Base-by-base conservation (phyloP, 2,888 invertebrate species). In the Hyposoter dolosus region DNA sequence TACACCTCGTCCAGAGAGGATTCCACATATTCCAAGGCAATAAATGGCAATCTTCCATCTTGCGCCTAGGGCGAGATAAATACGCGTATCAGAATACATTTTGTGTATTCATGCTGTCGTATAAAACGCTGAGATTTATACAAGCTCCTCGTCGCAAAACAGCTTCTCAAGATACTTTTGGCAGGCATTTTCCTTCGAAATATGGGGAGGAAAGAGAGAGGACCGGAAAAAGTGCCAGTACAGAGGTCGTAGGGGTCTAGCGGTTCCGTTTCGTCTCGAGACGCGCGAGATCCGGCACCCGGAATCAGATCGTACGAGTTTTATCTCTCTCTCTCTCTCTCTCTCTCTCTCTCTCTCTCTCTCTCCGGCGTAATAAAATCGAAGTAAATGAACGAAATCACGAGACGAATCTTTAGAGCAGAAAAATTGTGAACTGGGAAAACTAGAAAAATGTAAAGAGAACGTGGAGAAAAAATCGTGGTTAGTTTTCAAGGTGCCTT, bases 1-100 rank as follows among this genome's bases (percentile, higher is more conserved):
- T 86, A 87, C 89, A 89, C 89, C 89, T 89, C 87, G 89, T 88
- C 86, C 87, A 84, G 81, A 83, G 79, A 82, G 77, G 86, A 88
- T 85, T 87, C 83, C 88, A 89, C 89, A 89, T 89, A 89, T 89
- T 89, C 86, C 86, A 74, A 77, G 87, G 88, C 89, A 88, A 89
- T 89, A 89, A 89, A 89, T 89, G 89, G 89, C 89, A 89, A 89
- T 89, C 89, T 89, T 89, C 89, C 89, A 89, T 89, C 89, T 88
- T 87, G 88, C 83, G 83, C 86, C 82, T 72, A 80, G 85, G 83
- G 85, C 85, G 86, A 87, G 88, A 89, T 88, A 89, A 89, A 89
- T 87, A 89, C 88, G 87, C 88, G 85, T 88, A 89, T 89, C 89
- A 89, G 86, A 89, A 88, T 89, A 89, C 84, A 89, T 88, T 89